Base-by-base conservation (phyloP, 2,113 vertebrate genomes). In the Todiramphus chloris region DNA sequence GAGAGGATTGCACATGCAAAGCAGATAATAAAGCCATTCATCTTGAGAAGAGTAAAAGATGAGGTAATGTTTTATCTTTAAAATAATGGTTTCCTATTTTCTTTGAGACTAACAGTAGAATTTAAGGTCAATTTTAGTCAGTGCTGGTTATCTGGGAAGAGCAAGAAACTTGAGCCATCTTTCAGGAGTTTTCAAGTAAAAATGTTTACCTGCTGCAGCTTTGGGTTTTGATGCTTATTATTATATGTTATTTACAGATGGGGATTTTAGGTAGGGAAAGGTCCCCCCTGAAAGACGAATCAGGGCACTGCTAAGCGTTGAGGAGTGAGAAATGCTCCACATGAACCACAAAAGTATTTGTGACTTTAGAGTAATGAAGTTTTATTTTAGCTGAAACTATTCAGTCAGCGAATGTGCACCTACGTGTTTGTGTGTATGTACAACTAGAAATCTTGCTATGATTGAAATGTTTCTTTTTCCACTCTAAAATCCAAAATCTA, bases 21-120 rank as follows among this genome's bases (percentile, higher is more conserved):
- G 95, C 99, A 99, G 96, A 99, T 99, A 96, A 99, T 99, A 98
- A 99, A 99, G 91, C 99, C 99, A 7, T 99, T 99, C 90, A 99
- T 99, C 94, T 97, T 99, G 91, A 98, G 99, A 96, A 98, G 99
- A 98, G 97, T 99, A 37, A 99, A 99, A 97, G 98, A 97, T 82
- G 99, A 99, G 98, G 99, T 99, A 98, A 98, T 10, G 5, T 56
- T 88, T 93, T 88, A 31, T 67, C 30, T 93, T 78, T 27, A 62
- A 78, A 72, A 67, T 72, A 8, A 37, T 62, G 2, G 8, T 19
- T 86, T 91, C 6, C 0, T 83, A 5, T 62, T 63, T 33, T 39
- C 21, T 90, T 43, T 41, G 46, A 70, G 27, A 33, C 27, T 16
- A 28, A 7, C 6, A 28, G 5, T 16, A n/a, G 37, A 70, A 63